Evolutionary conservation across 2,797 vertebrate genomes (phyloP), one percentile per base, ranked within the genome.

Genomic region (Cyclura pinguis): DNA sequence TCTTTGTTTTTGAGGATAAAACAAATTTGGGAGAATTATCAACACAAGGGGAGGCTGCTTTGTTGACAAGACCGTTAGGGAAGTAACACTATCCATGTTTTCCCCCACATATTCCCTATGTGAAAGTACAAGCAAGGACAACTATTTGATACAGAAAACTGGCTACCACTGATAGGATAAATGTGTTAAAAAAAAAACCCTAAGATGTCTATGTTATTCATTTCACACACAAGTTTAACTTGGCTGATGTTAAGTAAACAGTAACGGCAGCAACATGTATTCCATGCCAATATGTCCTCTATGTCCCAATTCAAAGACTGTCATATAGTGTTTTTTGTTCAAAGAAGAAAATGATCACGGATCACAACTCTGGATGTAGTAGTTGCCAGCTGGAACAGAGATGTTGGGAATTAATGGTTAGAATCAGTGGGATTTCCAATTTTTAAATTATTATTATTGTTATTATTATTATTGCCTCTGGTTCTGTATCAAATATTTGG

Each of bases 61-160:
- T 94, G 89, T 85, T 90, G 85, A 92, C 72, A 93, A 88, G 82
- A 92, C 42, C 80, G 80, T 76, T 88, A 74, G 42, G 32, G 57
- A 52, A 42, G 64, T 32, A 73, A 57, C 6, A 27, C 1, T 67
- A 69, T 78, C 50, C 80, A 32, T 1, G 83, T 89, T 94, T 91
- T 94, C 29, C 14, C 93, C 94, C 55, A 90, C 20, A 82, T 80
- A 86, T 72, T 80, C 55, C 93, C 93, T 88, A 88, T 89, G 92
- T 94, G 92, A 95, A 96, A 95, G 92, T 89, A 93, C 80, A 96
- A 96, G 95, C 95, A 94, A 94, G 94, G 94, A 94, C 93, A 96
- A 94, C 93, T 89, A 93, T 64, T 89, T 90, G 32, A 2, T 93
- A 90, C 94, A 92, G 88, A 95, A 91, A 90, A 88, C 88, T 92